A percentile compares a stretch with the other conserved stretches of the same genome.
Conservation (phyloP, 2,797 vertebrate genomes). For the Sarcoramphus papa region DNA sequence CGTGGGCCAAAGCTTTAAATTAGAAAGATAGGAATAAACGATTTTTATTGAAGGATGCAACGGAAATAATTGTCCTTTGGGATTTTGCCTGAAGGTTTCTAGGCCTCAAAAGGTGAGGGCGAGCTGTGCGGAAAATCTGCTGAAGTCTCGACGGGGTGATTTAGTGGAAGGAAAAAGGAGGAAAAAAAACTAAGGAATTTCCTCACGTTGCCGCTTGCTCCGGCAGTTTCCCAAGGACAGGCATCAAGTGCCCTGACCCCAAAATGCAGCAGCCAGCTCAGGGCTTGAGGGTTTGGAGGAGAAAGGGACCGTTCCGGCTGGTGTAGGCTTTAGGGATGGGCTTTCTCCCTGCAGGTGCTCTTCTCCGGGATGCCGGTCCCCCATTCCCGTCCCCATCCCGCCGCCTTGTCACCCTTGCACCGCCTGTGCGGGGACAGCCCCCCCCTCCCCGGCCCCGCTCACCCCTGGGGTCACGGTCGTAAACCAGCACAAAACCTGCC, state of each 20-base stretch:
- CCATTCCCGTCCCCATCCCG: background rate
- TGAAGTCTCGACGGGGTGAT: background rate
- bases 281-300: background rate
- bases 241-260: background rate
- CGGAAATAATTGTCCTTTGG: background rate
- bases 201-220: background rate
- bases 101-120: accelerated
- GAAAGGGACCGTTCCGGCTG: background rate
- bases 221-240: background rate
- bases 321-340: background rate
- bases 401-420: background rate
- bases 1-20: background rate
- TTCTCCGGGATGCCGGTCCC: background rate
- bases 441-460: background rate
- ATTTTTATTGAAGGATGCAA: background rate
- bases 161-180: background rate
- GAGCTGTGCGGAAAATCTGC: background rate
- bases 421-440: background rate
- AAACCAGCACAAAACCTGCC: background rate
- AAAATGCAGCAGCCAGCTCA: background rate
- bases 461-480: accelerated
- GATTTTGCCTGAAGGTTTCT: background rate
- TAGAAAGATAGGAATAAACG: accelerated
- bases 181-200: background rate
- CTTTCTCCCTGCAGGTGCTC: background rate